Percentiles rank a stretch among this genome's conserved stretches.
Evolutionary conservation across 2,888 invertebrate species (phyloP).

Genomic region (Ormyrus rosae): DNA sequence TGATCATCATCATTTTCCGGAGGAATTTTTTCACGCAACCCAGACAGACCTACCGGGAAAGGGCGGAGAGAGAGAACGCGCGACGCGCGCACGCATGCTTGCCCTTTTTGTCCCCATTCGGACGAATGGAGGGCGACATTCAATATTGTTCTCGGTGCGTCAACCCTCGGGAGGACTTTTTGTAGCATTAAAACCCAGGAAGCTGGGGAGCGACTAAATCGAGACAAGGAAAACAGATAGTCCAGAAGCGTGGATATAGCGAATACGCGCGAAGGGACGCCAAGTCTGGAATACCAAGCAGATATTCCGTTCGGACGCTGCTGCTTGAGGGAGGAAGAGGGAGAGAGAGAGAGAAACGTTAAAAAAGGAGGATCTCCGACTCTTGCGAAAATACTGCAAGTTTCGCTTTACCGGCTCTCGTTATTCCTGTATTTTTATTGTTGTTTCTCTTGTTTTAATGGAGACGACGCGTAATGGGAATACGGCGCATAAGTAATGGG

Average conservation of each 20-base stretch:
- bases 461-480: no score
- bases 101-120: background rate
- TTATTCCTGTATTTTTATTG: no score
- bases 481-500: no score
- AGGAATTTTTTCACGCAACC: no score
- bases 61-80: background rate
- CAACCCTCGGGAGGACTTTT: slow-evolving; percentile 2
- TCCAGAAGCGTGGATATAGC: background rate
- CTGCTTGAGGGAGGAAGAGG: background rate
- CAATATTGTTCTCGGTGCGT: background rate
- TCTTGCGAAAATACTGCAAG: no score
- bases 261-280: background rate
- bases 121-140: background rate
- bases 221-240: slow-evolving; percentile 28
- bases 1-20: background rate
- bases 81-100: background rate
- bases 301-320: slow-evolving; percentile 13
- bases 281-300: slow-evolving; percentile 40
- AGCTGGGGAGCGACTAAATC: slow-evolving; percentile 1
- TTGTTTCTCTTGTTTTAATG: no score
- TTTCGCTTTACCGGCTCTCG: no score
- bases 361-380: background rate
- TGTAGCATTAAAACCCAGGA: slow-evolving; percentile 11
- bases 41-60: no score
- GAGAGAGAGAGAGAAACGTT: slow-evolving; percentile 1